Percentiles rank a stretch among this genome's conserved stretches.
Evolutionary conservation across 2,113 vertebrate species (phyloP).

Genomic region (Austrofundulus limnaeus): DNA sequence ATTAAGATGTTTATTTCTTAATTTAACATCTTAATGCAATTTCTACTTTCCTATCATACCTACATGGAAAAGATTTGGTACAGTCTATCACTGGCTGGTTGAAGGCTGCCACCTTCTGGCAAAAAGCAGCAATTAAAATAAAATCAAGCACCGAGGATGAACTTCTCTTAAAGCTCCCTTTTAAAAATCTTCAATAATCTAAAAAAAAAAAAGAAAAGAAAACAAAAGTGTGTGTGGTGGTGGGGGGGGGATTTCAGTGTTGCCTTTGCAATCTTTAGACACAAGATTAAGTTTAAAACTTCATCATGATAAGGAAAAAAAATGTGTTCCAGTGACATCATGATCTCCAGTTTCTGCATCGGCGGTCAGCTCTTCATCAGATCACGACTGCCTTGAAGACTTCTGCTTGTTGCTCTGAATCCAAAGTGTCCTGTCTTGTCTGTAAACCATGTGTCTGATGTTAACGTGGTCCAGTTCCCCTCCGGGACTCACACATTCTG

Average conservation of each 20-base stretch:
- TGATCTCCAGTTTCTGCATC: constrained; percentile 20
- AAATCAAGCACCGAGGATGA: too few relatives aligned
- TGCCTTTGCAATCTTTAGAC: neutral
- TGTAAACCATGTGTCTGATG: constrained; percentile 11
- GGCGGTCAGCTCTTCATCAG: constrained; percentile 45
- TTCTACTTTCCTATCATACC: neutral
- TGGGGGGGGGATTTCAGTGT: constrained; percentile 3
- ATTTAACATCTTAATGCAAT: neutral
- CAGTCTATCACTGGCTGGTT: neutral
- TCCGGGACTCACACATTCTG: constrained; percentile 83
- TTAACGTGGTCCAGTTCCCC: constrained; percentile 78
- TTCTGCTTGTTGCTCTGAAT: constrained; percentile 23
- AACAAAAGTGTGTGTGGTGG: too few relatives aligned
- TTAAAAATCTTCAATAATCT: neutral
- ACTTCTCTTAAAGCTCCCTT: neutral
- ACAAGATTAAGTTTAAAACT: constrained; percentile 14
- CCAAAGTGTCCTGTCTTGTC: constrained; percentile 14
- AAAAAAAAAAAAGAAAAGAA: too few relatives aligned
- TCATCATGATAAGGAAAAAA: constrained; percentile 16
- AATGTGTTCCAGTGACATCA: constrained; percentile 1
- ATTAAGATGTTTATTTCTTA: constrained; percentile 3
- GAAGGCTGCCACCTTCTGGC: constrained; percentile 62
- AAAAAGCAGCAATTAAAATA: neutral
- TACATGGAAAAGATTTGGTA: too few relatives aligned
- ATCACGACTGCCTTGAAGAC: constrained; percentile 25